Conservation (phyloP, 2,888 invertebrate species). For the Bedellia somnulentella region DNA sequence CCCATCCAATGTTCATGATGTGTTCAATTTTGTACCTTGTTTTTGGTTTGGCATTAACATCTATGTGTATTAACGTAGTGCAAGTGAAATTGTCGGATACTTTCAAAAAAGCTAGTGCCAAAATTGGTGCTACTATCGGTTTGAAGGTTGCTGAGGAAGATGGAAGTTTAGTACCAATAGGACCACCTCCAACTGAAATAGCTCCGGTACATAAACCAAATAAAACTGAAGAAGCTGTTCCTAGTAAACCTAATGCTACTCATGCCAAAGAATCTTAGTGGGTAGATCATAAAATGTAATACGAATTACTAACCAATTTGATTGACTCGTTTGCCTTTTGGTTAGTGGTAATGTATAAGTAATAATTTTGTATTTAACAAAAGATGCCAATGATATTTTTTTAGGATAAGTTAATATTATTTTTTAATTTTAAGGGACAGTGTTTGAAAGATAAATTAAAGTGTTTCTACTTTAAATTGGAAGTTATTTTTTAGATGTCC, state of each 20-base stretch:
- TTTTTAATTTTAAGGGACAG: no score
- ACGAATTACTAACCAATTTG: no score
- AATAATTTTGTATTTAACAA: no score
- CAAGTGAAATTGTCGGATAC: conserved; percentile 81
- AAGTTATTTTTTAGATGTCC: no score
- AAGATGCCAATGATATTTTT: no score
- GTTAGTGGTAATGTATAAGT: no score
- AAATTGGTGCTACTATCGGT: conserved; percentile 83
- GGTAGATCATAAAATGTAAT: no score
- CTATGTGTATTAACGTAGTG: conserved; percentile 97
- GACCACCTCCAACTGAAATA: conserved; percentile 40
- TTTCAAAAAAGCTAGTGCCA: conserved; percentile 81
- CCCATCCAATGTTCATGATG: conserved; percentile 88
- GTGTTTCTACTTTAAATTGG: no score
- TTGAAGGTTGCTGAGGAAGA: conserved; percentile 73
- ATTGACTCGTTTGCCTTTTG: no score
- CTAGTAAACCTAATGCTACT: background rate
- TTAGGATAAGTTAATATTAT: no score
- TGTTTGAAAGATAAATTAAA: no score
- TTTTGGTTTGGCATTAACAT: conserved; percentile 91
- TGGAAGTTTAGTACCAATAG: conserved; percentile 47
- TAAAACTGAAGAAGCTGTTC: conserved; percentile 19
- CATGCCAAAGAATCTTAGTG: no score
- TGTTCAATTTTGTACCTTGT: conserved; percentile 90
- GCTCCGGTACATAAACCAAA: conserved; percentile 40